A percentile compares a stretch with the other conserved stretches of the same genome.
Evolutionary conservation across 2,113 vertebrate species (phyloP).

Genomic region (Microtus oregoni): DNA sequence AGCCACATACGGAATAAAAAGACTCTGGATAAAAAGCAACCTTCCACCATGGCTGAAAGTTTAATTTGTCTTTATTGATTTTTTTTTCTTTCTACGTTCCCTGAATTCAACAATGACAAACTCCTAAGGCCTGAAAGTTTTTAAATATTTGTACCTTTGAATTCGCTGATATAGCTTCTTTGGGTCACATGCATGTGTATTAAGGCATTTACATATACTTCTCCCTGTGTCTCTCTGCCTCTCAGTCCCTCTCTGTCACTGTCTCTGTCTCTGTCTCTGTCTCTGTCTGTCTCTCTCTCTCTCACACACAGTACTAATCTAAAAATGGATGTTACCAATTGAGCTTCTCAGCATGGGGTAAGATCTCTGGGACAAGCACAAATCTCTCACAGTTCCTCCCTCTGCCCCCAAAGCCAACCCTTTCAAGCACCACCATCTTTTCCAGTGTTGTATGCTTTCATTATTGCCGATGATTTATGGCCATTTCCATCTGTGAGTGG

Average conservation of each 20-base stretch:
- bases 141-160: neutral
- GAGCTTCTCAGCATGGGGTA: neutral
- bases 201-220: neutral
- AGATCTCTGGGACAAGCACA: neutral
- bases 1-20: neutral
- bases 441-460: neutral
- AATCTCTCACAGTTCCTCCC: neutral
- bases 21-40: too few species aligned
- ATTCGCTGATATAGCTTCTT: neutral
- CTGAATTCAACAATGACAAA: neutral
- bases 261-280: too few species aligned
- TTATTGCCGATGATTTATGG: neutral
- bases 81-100: neutral
- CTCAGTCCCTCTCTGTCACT: neutral
- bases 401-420: neutral
- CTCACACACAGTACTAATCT: neutral
- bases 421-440: neutral
- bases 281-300: neutral
- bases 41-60: neutral
- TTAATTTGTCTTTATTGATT: neutral
- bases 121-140: neutral
- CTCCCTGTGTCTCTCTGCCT: neutral
- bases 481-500: neutral
- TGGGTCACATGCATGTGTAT: neutral
- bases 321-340: neutral